phyloP scores from a whole-genome alignment of 2,113 vertebrate genomes.

The Atractosteus spatula region DNA sequence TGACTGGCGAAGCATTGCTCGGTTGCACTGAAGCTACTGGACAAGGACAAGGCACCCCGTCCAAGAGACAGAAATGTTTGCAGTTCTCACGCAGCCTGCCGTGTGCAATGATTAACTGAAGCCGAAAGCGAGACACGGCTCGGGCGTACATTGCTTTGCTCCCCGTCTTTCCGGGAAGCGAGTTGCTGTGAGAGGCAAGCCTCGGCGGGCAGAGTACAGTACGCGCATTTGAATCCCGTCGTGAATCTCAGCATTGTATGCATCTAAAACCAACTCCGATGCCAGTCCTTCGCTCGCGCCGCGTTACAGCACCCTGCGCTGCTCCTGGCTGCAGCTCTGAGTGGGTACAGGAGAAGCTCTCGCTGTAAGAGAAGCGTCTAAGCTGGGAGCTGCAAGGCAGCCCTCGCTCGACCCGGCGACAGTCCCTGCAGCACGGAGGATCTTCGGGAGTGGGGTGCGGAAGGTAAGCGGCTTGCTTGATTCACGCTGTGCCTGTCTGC shows the following conservation, averaged over 20 bases:
- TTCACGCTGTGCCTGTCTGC: not conserved
- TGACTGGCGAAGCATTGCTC: constrained; percentile 2
- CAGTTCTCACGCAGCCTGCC: too few species aligned
- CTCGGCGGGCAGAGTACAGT: too few species aligned
- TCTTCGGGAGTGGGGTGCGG: not conserved
- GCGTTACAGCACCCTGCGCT: constrained; percentile 2
- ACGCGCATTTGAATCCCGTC: too few species aligned
- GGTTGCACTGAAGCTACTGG: constrained; percentile 30
- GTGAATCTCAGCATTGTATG: too few species aligned
- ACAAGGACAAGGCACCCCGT: constrained; percentile 36
- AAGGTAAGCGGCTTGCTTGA: constrained; percentile 1
- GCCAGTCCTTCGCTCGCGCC: constrained; percentile 13
- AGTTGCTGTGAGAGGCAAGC: too few species aligned
- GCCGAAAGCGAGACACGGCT: too few species aligned
- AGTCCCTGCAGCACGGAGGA: not conserved
- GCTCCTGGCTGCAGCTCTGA: constrained; percentile 3
- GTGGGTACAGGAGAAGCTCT: not conserved
- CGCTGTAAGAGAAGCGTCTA: constrained; percentile 10
- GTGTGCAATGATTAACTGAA: too few species aligned
- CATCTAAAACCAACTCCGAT: constrained; percentile 8
- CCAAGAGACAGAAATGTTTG: not conserved
- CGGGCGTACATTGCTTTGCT: too few species aligned
- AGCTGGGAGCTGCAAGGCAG: constrained; percentile 8
- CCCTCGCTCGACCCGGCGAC: not conserved
- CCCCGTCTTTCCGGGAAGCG: too few species aligned